Conservation (phyloP, 2,113 vertebrate species). For the Ahaetulla prasina region DNA sequence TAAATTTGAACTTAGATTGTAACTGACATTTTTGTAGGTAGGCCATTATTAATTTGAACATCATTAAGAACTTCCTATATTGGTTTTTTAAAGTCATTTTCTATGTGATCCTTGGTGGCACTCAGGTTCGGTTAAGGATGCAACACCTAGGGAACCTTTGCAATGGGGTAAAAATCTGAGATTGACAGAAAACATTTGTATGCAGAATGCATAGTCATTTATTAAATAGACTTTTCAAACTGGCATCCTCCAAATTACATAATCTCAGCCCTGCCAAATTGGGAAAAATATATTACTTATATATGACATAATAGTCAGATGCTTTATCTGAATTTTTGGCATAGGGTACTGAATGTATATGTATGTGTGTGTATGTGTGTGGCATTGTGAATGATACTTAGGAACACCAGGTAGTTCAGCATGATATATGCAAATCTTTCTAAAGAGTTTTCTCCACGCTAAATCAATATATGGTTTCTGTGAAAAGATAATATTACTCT, state of each 20-base stretch:
- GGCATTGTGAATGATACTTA: background rate
- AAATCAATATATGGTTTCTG: background rate
- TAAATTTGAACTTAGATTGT: background rate
- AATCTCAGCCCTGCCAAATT: background rate
- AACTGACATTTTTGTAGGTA: background rate
- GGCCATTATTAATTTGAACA: background rate
- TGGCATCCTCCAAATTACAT: background rate
- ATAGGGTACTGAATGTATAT: background rate
- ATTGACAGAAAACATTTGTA: background rate
- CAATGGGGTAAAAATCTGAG: background rate
- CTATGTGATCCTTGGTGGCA: background rate
- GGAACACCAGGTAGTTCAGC: background rate
- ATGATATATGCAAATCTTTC: background rate
- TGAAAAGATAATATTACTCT: background rate
- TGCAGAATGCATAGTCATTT: background rate
- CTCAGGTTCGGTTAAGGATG: background rate
- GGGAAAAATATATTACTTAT: background rate
- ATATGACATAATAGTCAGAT: background rate
- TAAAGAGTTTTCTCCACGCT: background rate
- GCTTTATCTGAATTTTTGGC: background rate
- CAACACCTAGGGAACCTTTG: background rate
- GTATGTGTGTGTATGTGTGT: too few relatives aligned
- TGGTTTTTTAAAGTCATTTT: background rate
- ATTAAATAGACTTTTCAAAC: background rate
- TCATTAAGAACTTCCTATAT: background rate